phyloP scores from a whole-genome alignment of 2,888 invertebrate genomes.

The Alloplasta piceator region DNA sequence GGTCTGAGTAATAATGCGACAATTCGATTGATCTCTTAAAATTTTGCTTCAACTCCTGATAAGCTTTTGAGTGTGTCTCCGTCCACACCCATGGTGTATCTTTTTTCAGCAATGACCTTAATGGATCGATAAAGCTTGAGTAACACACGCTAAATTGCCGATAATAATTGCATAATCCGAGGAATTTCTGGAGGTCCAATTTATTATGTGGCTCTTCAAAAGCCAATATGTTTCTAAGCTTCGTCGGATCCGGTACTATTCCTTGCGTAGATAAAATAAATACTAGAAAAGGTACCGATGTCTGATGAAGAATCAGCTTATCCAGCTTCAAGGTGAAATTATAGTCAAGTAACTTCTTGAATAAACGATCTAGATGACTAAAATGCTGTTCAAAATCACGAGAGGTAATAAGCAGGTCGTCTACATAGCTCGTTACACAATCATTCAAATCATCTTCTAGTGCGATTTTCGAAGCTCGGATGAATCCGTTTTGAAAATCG shows the following conservation, averaged over 20 bases:
- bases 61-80: constrained; percentile 31
- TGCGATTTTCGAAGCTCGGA: too few species aligned
- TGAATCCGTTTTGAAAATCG: too few species aligned
- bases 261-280: constrained; percentile 35
- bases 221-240: constrained; percentile 64
- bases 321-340: constrained; percentile 31
- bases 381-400: too few species aligned
- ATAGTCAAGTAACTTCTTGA: too few species aligned
- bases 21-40: constrained; percentile 49
- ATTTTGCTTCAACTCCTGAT: constrained; percentile 40
- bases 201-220: constrained; percentile 67
- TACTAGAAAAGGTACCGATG: constrained; percentile 62
- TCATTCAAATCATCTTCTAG: too few species aligned
- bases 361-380: too few species aligned
- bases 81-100: constrained; percentile 50
- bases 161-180: constrained; percentile 46
- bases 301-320: constrained; percentile 65
- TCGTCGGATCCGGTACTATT: constrained; percentile 36
- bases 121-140: constrained; percentile 39
- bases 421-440: too few species aligned
- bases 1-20: constrained; percentile 28
- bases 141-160: constrained; percentile 30
- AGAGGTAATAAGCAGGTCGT: too few species aligned
- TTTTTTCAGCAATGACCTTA: constrained; percentile 41
- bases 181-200: constrained; percentile 66